Percentiles rank a stretch among this genome's conserved stretches.
Conservation (phyloP, 2,888 invertebrate genomes). For the Chrysotoxum bicinctum region DNA sequence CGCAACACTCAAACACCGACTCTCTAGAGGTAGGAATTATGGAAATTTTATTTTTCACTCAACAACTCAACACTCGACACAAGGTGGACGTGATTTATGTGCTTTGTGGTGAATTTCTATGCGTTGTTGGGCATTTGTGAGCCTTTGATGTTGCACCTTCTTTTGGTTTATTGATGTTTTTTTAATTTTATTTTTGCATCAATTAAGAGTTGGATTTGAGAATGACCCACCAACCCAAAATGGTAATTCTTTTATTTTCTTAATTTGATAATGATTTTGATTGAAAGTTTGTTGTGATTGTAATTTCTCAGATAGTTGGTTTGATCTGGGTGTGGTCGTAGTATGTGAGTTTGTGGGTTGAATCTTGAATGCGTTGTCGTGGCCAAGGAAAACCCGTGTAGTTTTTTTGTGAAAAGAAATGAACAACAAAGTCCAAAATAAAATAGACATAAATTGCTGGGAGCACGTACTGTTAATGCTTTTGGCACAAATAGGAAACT, state of each 20-base stretch:
- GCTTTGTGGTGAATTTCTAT: slow-evolving; percentile 17
- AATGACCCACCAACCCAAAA: slow-evolving; percentile 64
- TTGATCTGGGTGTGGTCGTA: neutral
- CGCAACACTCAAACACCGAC: neutral
- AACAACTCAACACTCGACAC: slow-evolving; percentile 42
- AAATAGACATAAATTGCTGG: neutral
- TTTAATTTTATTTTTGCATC: slow-evolving; percentile 4
- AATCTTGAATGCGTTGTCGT: neutral
- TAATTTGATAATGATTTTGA: slow-evolving; percentile 30
- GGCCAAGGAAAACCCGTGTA: neutral
- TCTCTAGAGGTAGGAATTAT: neutral
- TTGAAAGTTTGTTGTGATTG: slow-evolving; percentile 38
- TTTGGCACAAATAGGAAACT: neutral
- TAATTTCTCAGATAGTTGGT: slow-evolving; percentile 12
- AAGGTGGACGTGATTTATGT: slow-evolving; percentile 48
- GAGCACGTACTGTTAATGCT: neutral
- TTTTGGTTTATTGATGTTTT: neutral
- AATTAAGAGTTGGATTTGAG: slow-evolving; percentile 34
- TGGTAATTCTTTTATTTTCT: slow-evolving; percentile 41
- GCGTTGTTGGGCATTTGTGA: slow-evolving; percentile 16
- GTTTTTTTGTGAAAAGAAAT: neutral
- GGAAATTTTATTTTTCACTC: slow-evolving; percentile 62
- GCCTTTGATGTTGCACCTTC: slow-evolving; percentile 38
- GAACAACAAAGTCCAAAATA: neutral
- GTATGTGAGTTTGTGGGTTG: neutral